Base-by-base conservation (phyloP, 2,113 vertebrate species). In the Alaudala cheleensis region DNA sequence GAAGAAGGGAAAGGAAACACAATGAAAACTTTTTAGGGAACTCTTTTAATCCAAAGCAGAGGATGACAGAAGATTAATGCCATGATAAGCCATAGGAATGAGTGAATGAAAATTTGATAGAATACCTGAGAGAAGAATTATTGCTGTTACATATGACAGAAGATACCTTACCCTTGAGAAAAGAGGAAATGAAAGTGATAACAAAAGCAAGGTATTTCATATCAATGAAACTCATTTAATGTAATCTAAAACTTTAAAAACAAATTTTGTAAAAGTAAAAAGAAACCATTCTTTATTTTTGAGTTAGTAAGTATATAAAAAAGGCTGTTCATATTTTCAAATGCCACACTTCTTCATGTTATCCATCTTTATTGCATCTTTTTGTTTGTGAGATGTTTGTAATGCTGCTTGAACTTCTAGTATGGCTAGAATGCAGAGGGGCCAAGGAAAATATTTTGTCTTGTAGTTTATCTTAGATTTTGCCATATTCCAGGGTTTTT, bases 101-200 rank as follows among this genome's bases (percentile, higher is more conserved):
- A 86, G 79, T 74, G 17, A 74, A 44, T 44, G 37, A 37, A 81
- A 62, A 45, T 57, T 37, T 66, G n/a, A 58, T 60, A 54, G 22
- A 83, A 67, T 64, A 69, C 31, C 28, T 86, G 45, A 53, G 57
- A 61, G 23, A 90, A 94, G 26, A 89, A 34, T 70, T 7, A 49
- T 53, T 86, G 31, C 62, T 73, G 39, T 16, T 47, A 2, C 6
- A 14, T 78, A 11, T 62, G 34, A 86, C 19, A 74, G 50, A 45
- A 78, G 51, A 51, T 49, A 49, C 4, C 31, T 18, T 69, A 42
- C 14, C 7, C 23, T 58, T 0, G 0, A 51, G 33, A 70, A 86
- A 81, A 78, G 26, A 89, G 81, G 84, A 96, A 91, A 84, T 95
- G 60, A 95, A 78, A 65, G 9, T 21, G 64, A 84, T 81, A 96